These are phyloP conservation scores for Orbicella faveolata DNA, from an alignment of 64 coral and sea anemone genomes.

Conservation along the genomic window DNA sequence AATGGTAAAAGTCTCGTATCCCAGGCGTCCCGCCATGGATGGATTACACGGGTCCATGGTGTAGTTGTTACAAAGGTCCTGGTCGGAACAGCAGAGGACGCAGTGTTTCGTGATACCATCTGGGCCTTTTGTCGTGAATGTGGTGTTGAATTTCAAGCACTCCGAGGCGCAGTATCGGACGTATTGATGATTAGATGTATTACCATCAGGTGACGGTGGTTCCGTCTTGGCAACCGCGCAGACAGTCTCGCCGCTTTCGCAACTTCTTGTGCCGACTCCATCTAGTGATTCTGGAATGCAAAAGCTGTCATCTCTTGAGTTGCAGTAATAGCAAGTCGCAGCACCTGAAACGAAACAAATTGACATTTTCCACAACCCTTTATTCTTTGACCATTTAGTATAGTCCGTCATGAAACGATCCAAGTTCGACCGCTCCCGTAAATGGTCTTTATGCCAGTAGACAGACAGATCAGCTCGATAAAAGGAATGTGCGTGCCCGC, in stretches of 20 bases:
- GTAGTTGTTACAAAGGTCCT: conserved; percentile 14
- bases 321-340: conserved; percentile 16
- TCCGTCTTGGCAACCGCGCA: conserved; percentile 28
- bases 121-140: background rate
- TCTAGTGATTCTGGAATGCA: conserved; percentile 8
- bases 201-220: background rate
- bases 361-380: too few relatives aligned
- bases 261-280: background rate
- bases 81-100: background rate
- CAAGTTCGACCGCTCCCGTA: too few relatives aligned
- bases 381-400: too few relatives aligned
- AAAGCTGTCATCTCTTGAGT: background rate
- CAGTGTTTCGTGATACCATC: conserved; percentile 5
- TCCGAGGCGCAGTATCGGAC: conserved; percentile 7
- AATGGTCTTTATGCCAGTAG: too few relatives aligned
- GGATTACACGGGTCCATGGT: conserved; percentile 21
- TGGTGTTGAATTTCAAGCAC: background rate
- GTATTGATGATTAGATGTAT: conserved; percentile 16
- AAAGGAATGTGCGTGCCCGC: too few relatives aligned
- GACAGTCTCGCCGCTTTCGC: background rate
- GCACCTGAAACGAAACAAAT: background rate
- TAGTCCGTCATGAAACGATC: too few relatives aligned
- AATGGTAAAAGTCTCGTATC: background rate
- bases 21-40: background rate
- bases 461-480: too few relatives aligned